phyloP scores from a whole-genome alignment of 2,113 vertebrate genomes.

The Cynoglossus semilaevis region DNA sequence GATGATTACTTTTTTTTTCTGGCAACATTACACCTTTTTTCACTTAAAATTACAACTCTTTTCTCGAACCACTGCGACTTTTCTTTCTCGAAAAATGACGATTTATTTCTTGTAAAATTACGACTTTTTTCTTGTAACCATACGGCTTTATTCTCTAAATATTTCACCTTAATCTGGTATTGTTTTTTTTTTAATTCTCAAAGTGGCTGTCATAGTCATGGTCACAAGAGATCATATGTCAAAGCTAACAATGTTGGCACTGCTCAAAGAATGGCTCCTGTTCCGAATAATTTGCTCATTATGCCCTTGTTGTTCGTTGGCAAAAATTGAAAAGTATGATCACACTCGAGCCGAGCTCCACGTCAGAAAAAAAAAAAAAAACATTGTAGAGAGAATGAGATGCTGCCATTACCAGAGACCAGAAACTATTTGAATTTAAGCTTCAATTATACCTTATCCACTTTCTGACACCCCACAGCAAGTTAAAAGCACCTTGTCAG shows the following conservation, averaged over 20 bases:
- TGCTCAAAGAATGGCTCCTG: constrained; percentile 10
- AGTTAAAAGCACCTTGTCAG: constrained; percentile 76
- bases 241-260: neutral
- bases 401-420: constrained; percentile 69
- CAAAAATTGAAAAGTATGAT: constrained; percentile 52
- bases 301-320: constrained; percentile 42
- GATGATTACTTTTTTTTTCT: too few species aligned
- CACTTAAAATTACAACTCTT: constrained; percentile 19
- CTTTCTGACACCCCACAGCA: constrained; percentile 67
- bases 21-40: neutral
- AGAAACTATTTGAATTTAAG: constrained; percentile 70
- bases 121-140: neutral
- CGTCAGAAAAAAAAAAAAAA: constrained; percentile 69
- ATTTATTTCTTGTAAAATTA: constrained; percentile 7
- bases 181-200: too few species aligned
- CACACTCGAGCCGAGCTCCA: constrained; percentile 63
- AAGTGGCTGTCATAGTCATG: too few species aligned
- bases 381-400: constrained; percentile 58
- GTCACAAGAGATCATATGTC: constrained; percentile 22
- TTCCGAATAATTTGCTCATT: constrained; percentile 51
- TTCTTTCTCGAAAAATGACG: too few species aligned
- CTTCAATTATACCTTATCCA: constrained; percentile 74
- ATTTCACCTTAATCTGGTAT: too few species aligned
- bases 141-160: too few species aligned
- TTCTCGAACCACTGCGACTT: neutral